Conservation (phyloP, 2,113 vertebrate species). For the Todiramphus chloris region DNA sequence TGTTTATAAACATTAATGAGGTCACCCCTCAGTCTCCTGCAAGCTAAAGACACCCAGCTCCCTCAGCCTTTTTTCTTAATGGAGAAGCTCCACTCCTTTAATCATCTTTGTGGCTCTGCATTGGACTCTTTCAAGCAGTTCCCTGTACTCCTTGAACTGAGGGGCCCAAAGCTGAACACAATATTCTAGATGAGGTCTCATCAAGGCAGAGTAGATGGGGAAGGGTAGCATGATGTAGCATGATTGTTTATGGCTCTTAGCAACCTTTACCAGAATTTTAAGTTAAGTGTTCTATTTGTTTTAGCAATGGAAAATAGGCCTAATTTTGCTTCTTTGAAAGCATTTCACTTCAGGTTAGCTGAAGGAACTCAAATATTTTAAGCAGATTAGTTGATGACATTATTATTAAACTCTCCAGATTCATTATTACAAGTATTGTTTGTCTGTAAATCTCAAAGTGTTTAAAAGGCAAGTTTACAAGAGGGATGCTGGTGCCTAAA, state of each 20-base stretch:
- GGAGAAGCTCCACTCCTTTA: too few species aligned
- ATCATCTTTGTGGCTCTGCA: too few species aligned
- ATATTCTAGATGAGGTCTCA: too few species aligned
- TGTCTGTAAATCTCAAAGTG: slow-evolving; percentile 23
- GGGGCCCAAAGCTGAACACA: too few species aligned
- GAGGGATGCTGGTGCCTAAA: slow-evolving; percentile 13
- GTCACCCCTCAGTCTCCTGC: too few species aligned
- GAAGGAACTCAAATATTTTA: slow-evolving; percentile 29
- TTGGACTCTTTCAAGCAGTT: too few species aligned
- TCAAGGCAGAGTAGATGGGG: too few species aligned
- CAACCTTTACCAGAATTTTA: background rate
- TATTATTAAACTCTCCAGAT: slow-evolving; percentile 51
- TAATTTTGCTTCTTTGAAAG: background rate
- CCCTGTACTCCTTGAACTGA: too few species aligned
- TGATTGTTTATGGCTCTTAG: background rate
- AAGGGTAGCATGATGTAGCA: background rate
- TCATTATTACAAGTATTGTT: slow-evolving; percentile 57
- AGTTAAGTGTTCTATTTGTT: background rate
- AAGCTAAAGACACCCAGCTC: too few species aligned
- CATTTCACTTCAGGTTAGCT: background rate
- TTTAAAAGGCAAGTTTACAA: slow-evolving; percentile 48
- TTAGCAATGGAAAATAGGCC: background rate
- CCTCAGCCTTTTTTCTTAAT: too few species aligned
- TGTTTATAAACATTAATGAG: too few species aligned
- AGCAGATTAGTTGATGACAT: slow-evolving; percentile 38